phyloP scores from a whole-genome alignment of 2,888 invertebrate species.

The Parnassius apollo region DNA sequence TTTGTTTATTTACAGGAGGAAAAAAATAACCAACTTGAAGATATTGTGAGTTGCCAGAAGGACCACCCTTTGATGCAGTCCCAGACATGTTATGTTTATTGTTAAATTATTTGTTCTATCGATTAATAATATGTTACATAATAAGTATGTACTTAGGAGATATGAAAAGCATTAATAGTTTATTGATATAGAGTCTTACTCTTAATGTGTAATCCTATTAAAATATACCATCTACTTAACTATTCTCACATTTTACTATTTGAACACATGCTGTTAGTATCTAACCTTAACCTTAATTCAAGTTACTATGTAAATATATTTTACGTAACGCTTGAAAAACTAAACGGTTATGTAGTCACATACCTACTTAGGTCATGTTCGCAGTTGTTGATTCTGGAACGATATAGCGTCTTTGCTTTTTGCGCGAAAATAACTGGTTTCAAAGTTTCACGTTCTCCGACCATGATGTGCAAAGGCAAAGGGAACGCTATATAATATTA shows the following conservation, averaged over 20 bases:
- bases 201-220: no score
- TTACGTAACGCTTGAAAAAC: not conserved
- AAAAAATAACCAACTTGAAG: slow-evolving; percentile 33
- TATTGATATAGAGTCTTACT: no score
- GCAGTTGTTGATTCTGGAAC: slow-evolving; percentile 31
- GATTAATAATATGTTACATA: no score
- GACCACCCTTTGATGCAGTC: slow-evolving; percentile 36
- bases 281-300: no score
- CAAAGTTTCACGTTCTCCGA: slow-evolving; percentile 47
- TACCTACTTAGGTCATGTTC: not conserved
- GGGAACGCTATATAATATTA: slow-evolving; percentile 30
- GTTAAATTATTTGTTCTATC: slow-evolving; percentile 31
- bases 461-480: slow-evolving; percentile 29
- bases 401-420: slow-evolving; percentile 58
- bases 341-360: no score
- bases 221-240: no score
- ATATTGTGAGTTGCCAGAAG: slow-evolving; percentile 26
- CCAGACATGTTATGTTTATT: slow-evolving; percentile 50
- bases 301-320: no score
- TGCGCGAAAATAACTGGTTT: slow-evolving; percentile 76
- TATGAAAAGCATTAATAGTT: no score
- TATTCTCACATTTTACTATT: no score
- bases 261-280: no score
- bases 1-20: slow-evolving; percentile 42
- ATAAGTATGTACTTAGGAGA: no score